phyloP scores from a whole-genome alignment of 2,113 vertebrate genomes.

The Vombatus ursinus region DNA sequence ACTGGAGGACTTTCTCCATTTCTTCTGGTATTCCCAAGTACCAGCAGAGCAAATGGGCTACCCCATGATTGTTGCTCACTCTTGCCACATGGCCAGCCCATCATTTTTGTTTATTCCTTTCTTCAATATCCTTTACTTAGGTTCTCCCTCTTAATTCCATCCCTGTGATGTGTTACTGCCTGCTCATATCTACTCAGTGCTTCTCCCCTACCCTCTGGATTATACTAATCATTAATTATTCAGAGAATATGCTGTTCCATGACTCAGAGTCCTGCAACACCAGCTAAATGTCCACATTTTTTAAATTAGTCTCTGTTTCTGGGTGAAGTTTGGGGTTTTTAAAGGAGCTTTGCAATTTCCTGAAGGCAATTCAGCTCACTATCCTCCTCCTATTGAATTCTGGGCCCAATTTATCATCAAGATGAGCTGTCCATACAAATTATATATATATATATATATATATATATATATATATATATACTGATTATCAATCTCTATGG shows the following conservation, averaged over 20 bases:
- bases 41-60: not conserved
- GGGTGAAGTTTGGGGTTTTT: not conserved
- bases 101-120: not conserved
- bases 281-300: not conserved
- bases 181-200: not conserved
- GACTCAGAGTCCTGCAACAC: not conserved
- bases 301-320: not conserved
- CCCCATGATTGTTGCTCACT: not conserved
- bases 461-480: too few species aligned
- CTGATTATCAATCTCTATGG: not conserved
- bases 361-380: not conserved
- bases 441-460: too few species aligned
- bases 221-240: not conserved
- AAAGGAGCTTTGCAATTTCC: not conserved
- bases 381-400: not conserved
- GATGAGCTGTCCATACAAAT: not conserved
- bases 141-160: not conserved
- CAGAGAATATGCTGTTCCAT: not conserved
- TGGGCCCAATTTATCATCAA: not conserved
- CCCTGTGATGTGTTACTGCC: not conserved
- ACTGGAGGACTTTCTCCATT: not conserved
- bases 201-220: not conserved
- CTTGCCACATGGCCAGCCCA: not conserved
- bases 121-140: not conserved
- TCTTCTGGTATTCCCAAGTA: not conserved